Percentiles rank a stretch among this genome's conserved stretches.
phyloP scores from a whole-genome alignment of 1,140 invertebrate genomes.

The Penaeus chinensis region DNA sequence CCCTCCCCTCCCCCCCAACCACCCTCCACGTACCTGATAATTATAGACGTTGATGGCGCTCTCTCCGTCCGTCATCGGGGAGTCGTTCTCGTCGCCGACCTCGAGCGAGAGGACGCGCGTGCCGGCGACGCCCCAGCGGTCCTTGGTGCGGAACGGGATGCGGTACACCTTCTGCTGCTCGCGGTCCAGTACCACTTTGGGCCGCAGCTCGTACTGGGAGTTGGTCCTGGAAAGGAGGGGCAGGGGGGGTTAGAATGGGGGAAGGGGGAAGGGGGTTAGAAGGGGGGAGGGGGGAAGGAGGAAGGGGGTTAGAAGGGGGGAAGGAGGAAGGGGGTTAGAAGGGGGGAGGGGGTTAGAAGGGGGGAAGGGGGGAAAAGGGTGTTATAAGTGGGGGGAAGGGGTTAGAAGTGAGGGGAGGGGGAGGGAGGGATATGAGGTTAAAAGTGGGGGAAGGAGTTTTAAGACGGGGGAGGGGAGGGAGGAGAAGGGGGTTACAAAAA shows the following conservation, averaged over 20 bases:
- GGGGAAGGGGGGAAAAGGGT: neutral
- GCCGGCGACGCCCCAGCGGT: slow-evolving; percentile 64
- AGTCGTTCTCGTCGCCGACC: slow-evolving; percentile 92
- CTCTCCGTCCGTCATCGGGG: slow-evolving; percentile 78
- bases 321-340: too few species aligned
- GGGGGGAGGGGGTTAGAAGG: neutral
- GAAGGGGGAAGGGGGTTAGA: neutral
- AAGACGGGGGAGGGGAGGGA: too few species aligned
- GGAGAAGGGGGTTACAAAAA: too few species aligned
- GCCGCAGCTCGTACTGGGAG: slow-evolving; percentile 62
- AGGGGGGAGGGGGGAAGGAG: neutral
- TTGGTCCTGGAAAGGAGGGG: neutral
- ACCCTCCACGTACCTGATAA: slow-evolving; percentile 74
- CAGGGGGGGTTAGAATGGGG: neutral
- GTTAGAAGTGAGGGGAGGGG: too few species aligned
- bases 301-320: neutral
- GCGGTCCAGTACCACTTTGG: slow-evolving; percentile 67
- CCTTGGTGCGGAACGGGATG: slow-evolving; percentile 64
- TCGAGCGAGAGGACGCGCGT: slow-evolving; percentile 83
- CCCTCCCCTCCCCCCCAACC: too few species aligned
- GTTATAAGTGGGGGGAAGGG: neutral
- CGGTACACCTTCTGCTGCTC: slow-evolving; percentile 67
- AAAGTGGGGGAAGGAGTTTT: too few species aligned
- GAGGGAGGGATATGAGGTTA: too few species aligned
- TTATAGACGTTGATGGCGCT: slow-evolving; percentile 87